A percentile compares a stretch with the other conserved stretches of the same genome.
phyloP scores from a whole-genome alignment of 2,113 vertebrate species.

The Pollachius pollachius region DNA sequence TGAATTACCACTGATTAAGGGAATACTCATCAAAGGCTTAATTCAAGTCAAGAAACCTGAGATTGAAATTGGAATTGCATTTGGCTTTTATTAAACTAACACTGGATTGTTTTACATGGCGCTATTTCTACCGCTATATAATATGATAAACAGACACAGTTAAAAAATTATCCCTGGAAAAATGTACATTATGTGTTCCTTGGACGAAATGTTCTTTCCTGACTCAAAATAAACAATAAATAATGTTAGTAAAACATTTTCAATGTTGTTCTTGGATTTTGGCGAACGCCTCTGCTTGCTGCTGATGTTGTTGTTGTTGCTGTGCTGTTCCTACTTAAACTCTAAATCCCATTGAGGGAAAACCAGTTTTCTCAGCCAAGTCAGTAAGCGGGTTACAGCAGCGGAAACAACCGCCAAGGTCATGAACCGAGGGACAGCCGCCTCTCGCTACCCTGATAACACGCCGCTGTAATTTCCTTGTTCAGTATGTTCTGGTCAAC shows the following conservation, averaged over 20 bases:
- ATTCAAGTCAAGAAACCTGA: conserved; percentile 35
- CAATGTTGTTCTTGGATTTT: not conserved
- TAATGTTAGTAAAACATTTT: not conserved
- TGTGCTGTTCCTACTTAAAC: conserved; percentile 9
- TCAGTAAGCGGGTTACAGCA: conserved; percentile 55
- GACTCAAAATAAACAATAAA: too few species aligned
- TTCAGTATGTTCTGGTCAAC: conserved; percentile 42
- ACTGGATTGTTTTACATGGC: too few species aligned
- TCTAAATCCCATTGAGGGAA: conserved; percentile 40
- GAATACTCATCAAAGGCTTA: conserved; percentile 39
- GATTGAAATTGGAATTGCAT: conserved; percentile 33
- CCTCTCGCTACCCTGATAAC: conserved; percentile 39
- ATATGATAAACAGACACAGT: too few species aligned
- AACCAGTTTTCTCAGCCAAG: conserved; percentile 34
- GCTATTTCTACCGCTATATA: too few species aligned
- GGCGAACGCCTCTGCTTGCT: not conserved
- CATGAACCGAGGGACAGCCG: conserved; percentile 54
- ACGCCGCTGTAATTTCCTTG: conserved; percentile 48
- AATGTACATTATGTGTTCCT: too few species aligned
- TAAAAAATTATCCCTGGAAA: too few species aligned
- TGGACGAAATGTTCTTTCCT: too few species aligned
- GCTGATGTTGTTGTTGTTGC: not conserved
- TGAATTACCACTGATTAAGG: conserved; percentile 52
- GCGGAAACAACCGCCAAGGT: conserved; percentile 55
- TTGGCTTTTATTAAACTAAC: not conserved